A percentile compares a stretch with the other conserved stretches of the same genome.
Conservation (phyloP, 2,888 invertebrate species). For the Andrena camellia region DNA sequence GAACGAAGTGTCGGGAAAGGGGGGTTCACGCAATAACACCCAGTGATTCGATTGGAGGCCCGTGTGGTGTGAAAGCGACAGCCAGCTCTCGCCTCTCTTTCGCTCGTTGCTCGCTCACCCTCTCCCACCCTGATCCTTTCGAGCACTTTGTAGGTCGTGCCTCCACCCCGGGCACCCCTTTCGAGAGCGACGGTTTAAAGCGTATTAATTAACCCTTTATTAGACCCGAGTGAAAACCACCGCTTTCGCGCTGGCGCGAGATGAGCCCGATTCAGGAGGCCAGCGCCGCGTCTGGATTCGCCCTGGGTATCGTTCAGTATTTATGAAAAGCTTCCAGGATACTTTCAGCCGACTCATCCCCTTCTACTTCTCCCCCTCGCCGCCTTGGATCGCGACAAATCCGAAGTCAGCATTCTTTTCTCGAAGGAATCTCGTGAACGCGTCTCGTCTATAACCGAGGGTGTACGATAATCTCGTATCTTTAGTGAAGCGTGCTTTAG, state of each 20-base stretch:
- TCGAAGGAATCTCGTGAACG: conserved; percentile 34
- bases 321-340: conserved; percentile 82
- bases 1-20: conserved; percentile 48
- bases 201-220: conserved; percentile 85
- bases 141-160: conserved; percentile 72
- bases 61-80: conserved; percentile 66
- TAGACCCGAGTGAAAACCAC: conserved; percentile 82
- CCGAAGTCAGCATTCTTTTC: conserved; percentile 55
- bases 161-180: conserved; percentile 71
- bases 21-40: conserved; percentile 72
- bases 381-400: conserved; percentile 42
- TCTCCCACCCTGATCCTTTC: conserved; percentile 58
- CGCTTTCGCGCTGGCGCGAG: conserved; percentile 77
- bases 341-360: conserved; percentile 58
- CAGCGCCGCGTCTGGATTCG: conserved; percentile 69
- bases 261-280: conserved; percentile 80
- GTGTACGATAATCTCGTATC: conserved; percentile 22
- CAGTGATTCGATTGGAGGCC: conserved; percentile 69
- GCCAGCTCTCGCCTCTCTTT: conserved; percentile 45
- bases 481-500: not conserved
- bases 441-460: not conserved
- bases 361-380: conserved; percentile 33
- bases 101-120: conserved; percentile 35
- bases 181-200: conserved; percentile 81
- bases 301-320: conserved; percentile 81